These are phyloP conservation scores for Ypsolopha scabrella DNA, from an alignment of 2,888 invertebrate genomes.

Conservation along the genomic window DNA sequence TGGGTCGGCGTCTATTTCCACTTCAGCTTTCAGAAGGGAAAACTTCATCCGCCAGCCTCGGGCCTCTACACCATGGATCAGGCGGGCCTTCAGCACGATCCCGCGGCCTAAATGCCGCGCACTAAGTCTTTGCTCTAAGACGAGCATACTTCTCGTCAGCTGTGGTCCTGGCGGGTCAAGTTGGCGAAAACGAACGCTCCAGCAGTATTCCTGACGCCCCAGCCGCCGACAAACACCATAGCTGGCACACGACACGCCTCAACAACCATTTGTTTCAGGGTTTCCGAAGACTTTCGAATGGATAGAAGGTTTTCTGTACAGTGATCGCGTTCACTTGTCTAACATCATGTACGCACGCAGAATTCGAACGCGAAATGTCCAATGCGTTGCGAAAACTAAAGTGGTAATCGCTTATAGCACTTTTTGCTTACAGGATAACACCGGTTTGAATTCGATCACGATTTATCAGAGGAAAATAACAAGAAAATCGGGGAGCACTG, in stretches of 20 bases:
- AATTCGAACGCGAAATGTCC: not conserved
- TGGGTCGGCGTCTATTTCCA: slow-evolving; percentile 57
- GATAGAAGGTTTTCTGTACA: not conserved
- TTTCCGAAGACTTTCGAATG: not conserved
- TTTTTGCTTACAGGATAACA: slow-evolving; percentile 20
- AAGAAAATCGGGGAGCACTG: slow-evolving; percentile 20
- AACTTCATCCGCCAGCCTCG: slow-evolving; percentile 62
- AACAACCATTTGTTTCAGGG: slow-evolving; percentile 52
- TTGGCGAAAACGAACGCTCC: slow-evolving; percentile 62
- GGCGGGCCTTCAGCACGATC: slow-evolving; percentile 43
- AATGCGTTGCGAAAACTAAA: not conserved
- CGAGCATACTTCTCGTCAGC: slow-evolving; percentile 67
- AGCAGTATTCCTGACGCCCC: slow-evolving; percentile 41
- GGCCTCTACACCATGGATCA: slow-evolving; percentile 54
- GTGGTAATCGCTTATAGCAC: not conserved
- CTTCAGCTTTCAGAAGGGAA: slow-evolving; percentile 49
- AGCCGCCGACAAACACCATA: slow-evolving; percentile 52
- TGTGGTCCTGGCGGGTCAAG: slow-evolving; percentile 60
- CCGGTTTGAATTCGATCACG: slow-evolving; percentile 21
- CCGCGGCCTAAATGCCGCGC: slow-evolving; percentile 49
- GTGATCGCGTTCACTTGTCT: slow-evolving; percentile 43
- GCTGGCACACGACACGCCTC: slow-evolving; percentile 42
- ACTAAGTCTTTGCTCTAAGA: slow-evolving; percentile 61
- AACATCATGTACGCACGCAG: slow-evolving; percentile 41
- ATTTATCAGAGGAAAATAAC: slow-evolving; percentile 27